A percentile compares a stretch with the other conserved stretches of the same genome.
These are phyloP conservation scores for Ischnus inquisitorius DNA, from an alignment of 2,888 invertebrate genomes.

Conservation along the genomic window DNA sequence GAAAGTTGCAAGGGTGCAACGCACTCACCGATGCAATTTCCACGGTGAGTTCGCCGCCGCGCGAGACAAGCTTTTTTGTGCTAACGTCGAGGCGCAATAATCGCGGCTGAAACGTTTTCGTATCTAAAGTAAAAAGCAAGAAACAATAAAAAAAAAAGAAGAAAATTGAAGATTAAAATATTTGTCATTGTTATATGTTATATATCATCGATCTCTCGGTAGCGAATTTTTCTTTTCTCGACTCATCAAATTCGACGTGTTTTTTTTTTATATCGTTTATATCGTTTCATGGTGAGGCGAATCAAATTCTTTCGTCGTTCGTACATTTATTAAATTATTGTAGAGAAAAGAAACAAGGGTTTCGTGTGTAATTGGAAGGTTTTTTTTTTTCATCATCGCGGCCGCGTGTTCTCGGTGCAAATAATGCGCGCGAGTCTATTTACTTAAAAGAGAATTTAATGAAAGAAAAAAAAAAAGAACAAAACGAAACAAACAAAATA, in stretches of 20 bases:
- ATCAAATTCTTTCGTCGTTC: conserved; percentile 38
- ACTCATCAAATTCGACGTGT: conserved; percentile 12
- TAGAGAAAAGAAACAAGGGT: not conserved
- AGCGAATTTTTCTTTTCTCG: not conserved
- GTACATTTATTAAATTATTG: conserved; percentile 33
- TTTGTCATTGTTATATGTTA: conserved; percentile 15
- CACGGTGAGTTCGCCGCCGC: conserved; percentile 58
- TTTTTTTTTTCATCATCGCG: conserved; percentile 7
- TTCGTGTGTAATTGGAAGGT: conserved; percentile 30
- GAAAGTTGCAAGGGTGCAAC: conserved; percentile 50
- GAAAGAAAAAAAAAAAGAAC: conserved; percentile 26
- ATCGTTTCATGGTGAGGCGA: conserved; percentile 29
- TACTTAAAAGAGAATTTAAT: conserved; percentile 58
- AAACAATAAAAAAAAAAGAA: conserved; percentile 6
- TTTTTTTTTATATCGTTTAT: conserved; percentile 5
- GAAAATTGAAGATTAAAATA: conserved; percentile 7
- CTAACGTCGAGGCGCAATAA: not conserved
- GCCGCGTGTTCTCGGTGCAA: conserved; percentile 34
- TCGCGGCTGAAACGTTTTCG: conserved; percentile 9
- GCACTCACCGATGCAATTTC: conserved; percentile 30
- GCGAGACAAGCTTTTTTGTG: conserved; percentile 15
- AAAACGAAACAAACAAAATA: conserved; percentile 4
- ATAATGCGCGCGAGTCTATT: conserved; percentile 48
- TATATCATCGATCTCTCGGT: conserved; percentile 1
- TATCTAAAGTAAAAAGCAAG: conserved; percentile 13